Conservation (phyloP, 2,888 invertebrate genomes). For the Melinopterus prodromus region DNA sequence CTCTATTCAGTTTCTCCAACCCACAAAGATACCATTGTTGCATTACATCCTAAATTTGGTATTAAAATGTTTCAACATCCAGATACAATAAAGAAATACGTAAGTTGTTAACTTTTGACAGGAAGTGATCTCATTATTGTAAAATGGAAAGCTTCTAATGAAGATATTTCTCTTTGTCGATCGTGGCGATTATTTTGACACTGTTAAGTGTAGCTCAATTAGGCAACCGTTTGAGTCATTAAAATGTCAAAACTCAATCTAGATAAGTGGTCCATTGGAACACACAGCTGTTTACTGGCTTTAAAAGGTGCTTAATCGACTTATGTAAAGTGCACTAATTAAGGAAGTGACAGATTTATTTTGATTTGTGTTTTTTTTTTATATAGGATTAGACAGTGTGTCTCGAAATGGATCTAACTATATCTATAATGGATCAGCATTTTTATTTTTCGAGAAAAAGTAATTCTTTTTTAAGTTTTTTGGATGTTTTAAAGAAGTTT, state of each 20-base stretch:
- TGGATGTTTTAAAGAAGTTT: too few species aligned
- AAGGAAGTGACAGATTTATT: neutral
- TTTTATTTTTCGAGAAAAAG: too few species aligned
- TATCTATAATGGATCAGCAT: too few species aligned
- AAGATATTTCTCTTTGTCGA: neutral
- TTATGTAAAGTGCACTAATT: neutral
- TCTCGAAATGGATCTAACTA: too few species aligned
- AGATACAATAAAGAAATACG: neutral
- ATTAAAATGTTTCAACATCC: neutral
- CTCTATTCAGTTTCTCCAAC: too few species aligned
- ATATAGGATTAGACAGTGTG: neutral
- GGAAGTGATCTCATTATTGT: neutral
- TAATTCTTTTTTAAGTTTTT: too few species aligned
- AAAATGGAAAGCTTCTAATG: neutral
- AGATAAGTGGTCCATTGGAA: neutral
- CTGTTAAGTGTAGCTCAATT: neutral
- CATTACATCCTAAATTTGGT: neutral
- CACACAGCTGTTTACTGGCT: neutral
- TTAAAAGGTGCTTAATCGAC: slow-evolving; percentile 4
- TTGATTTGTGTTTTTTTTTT: neutral
- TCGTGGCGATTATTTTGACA: neutral
- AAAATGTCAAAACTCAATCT: neutral
- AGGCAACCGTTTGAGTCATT: neutral
- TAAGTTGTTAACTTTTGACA: neutral
- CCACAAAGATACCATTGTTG: neutral